A percentile compares a stretch with the other conserved stretches of the same genome.
These are phyloP conservation scores for Rhabditophanes sp. DNA, from an alignment of 2,888 invertebrate genomes.

Conservation along the genomic window DNA sequence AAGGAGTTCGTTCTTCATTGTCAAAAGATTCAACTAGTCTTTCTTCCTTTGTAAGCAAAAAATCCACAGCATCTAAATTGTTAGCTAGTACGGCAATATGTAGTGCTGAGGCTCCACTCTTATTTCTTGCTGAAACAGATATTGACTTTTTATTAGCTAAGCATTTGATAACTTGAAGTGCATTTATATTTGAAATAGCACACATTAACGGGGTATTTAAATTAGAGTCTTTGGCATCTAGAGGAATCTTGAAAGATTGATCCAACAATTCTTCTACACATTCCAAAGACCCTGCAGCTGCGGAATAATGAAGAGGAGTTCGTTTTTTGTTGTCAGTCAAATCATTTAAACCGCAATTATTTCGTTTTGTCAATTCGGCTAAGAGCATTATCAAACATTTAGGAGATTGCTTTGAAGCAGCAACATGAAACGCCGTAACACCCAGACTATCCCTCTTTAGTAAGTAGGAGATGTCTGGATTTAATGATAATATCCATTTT, in stretches of 20 bases:
- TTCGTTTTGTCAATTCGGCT: too few relatives aligned
- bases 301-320: conserved; percentile 35
- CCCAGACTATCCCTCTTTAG: too few relatives aligned
- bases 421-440: too few relatives aligned
- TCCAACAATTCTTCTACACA: conserved; percentile 12
- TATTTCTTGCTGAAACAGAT: conserved; percentile 14
- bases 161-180: conserved; percentile 19
- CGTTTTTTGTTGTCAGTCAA: conserved; percentile 21
- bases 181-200: conserved; percentile 15
- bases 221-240: conserved; percentile 29
- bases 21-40: conserved; percentile 18
- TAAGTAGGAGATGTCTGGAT: too few relatives aligned
- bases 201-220: conserved; percentile 35
- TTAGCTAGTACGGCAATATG: conserved; percentile 36
- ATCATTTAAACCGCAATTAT: too few relatives aligned
- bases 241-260: conserved; percentile 15
- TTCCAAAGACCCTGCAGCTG: conserved; percentile 10
- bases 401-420: too few relatives aligned
- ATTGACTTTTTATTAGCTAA: conserved; percentile 18
- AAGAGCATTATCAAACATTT: too few relatives aligned
- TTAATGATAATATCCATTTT: too few relatives aligned
- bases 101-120: conserved; percentile 20
- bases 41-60: conserved; percentile 10
- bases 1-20: conserved; percentile 26
- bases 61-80: conserved; percentile 20